Percentiles rank a stretch among this genome's conserved stretches.
These are phyloP conservation scores for Epinotia demarniana DNA, from an alignment of 2,888 invertebrate genomes.

Conservation along the genomic window DNA sequence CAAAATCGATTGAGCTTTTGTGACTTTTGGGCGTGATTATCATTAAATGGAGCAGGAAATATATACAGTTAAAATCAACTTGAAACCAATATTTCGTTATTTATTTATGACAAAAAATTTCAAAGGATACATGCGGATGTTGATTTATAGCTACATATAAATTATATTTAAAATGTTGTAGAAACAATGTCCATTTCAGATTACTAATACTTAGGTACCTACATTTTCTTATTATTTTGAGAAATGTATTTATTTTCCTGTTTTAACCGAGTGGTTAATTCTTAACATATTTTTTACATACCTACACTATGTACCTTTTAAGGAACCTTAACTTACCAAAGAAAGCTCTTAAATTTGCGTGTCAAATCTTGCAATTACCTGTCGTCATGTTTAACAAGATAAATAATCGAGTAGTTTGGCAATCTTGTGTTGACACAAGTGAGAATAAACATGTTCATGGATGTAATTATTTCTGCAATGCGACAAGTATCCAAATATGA, in stretches of 20 bases:
- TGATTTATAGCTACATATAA: not conserved
- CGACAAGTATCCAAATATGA: not conserved
- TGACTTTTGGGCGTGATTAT: not conserved
- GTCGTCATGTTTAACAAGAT: slow-evolving; percentile 22
- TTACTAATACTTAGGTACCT: no score
- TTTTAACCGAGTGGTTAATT: no score
- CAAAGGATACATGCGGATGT: not conserved
- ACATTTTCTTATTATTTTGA: no score
- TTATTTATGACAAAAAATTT: not conserved
- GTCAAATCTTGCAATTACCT: not conserved
- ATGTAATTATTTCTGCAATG: slow-evolving; percentile 17
- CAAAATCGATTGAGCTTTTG: not conserved
- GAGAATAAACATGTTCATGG: slow-evolving; percentile 1
- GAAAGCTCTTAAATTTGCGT: no score
- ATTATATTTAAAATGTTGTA: not conserved
- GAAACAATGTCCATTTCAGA: not conserved
- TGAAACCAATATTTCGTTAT: slow-evolving; percentile 1
- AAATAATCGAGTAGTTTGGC: not conserved
- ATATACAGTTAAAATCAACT: not conserved
- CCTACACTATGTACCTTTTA: no score
- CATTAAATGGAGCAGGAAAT: slow-evolving; percentile 13
- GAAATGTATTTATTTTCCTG: no score
- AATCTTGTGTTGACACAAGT: slow-evolving; percentile 10
- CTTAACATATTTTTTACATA: no score
- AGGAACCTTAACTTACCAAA: no score